Base-by-base conservation (phyloP, 2,797 vertebrate species). In the Sebastes paucispinis region DNA sequence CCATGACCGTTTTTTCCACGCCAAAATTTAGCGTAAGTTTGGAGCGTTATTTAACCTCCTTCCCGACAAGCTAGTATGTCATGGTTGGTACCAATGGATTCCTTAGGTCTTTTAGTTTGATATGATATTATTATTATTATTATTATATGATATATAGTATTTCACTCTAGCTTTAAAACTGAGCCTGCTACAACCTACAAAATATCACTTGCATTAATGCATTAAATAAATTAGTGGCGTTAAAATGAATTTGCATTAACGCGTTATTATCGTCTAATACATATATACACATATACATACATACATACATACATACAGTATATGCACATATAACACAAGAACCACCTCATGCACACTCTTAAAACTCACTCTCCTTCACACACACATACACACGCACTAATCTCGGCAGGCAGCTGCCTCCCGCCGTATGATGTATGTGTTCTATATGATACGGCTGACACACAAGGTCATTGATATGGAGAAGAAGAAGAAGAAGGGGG, bases 391-490 rank as follows among this genome's bases (percentile, higher is more conserved):
- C 54, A 31, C 52, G 50, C 74, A 69, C 81, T 64, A 78, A 80
- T 88, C 76, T 36, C n/a, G 10, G 36, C 62, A 7, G 36, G 82
- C 63, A 31, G 67, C 55, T 71, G 70, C 77, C 72, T 84, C 74
- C 57, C 14, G 11, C 69, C 13, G 8, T 60, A 60, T 83, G 88
- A 88, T 88, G 75, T 72, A 89, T 90, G 84, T 31, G 69, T 52
- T 73, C 73, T 73, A 76, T 79, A 81, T 36, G 80, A 87, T 52
- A 27, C 3, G 32, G 22, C 54, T 78, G 85, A 90, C 90, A 80
- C 67, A 32, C 81, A 91, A 92, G 88, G 87, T 90, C 87, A 39
- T 64, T 13, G 81, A 84, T 80, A 85, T 27, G 71, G 77, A 70
- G 74, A 54, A 34, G 75, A 85, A 62, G 75, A 85, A 62, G 73